Percentiles rank a stretch among this genome's conserved stretches.
These are phyloP conservation scores for Poecilia picta DNA, from an alignment of 2,797 vertebrate species.

Conservation along the genomic window DNA sequence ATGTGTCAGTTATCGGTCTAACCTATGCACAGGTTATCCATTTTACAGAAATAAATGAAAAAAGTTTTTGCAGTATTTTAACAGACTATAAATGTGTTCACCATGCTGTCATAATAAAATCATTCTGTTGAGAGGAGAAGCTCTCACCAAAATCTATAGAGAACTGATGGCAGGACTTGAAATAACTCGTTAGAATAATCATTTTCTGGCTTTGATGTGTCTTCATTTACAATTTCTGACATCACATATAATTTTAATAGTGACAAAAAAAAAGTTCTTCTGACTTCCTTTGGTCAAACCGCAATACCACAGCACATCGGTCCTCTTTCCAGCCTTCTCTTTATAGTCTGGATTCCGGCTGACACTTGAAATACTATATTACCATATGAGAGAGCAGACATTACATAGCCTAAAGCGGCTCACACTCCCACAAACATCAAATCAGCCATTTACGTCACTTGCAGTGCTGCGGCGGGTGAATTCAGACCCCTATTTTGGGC, in stretches of 20 bases:
- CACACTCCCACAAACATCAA: background rate
- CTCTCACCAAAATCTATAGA: background rate
- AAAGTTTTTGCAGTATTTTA: too few species aligned
- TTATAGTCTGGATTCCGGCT: background rate
- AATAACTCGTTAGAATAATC: background rate
- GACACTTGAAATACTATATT: background rate
- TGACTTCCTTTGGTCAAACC: background rate
- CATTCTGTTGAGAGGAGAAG: background rate
- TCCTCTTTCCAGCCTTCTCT: background rate
- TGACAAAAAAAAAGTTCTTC: background rate
- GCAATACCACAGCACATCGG: background rate
- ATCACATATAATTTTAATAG: background rate
- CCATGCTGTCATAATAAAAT: background rate
- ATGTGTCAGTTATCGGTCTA: too few species aligned
- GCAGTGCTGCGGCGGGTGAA: background rate
- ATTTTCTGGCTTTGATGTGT: background rate
- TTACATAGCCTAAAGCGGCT: background rate
- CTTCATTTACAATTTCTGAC: background rate
- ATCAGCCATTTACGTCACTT: background rate
- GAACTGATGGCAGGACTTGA: background rate
- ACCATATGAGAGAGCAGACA: background rate
- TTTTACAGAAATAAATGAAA: background rate
- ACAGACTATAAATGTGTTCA: background rate
- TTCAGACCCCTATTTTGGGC: background rate
- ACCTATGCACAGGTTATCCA: background rate